A percentile compares a stretch with the other conserved stretches of the same genome.
These are phyloP conservation scores for Semicossyphus pulcher DNA, from an alignment of 2,113 vertebrate genomes.

Conservation along the genomic window DNA sequence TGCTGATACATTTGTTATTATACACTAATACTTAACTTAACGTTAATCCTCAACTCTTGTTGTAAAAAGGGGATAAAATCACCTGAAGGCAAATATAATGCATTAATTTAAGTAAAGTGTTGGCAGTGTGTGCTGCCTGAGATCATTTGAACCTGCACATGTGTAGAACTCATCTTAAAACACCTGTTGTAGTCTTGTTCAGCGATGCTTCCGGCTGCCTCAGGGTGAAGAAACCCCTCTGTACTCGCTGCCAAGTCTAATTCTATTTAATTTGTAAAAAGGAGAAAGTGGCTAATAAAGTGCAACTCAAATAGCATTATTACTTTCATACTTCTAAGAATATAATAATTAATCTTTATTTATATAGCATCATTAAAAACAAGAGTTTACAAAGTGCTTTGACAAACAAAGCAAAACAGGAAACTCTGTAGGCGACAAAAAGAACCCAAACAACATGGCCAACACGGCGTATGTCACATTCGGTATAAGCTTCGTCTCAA, in stretches of 20 bases:
- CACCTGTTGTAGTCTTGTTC: not conserved
- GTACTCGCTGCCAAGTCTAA: not conserved
- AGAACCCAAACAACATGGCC: too few species aligned
- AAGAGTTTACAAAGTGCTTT: too few species aligned
- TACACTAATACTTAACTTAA: not conserved
- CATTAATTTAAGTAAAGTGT: constrained; percentile 2
- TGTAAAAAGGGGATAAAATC: not conserved
- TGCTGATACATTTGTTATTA: not conserved
- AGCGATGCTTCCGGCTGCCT: not conserved
- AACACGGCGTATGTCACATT: too few species aligned
- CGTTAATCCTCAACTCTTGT: not conserved
- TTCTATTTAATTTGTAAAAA: too few species aligned
- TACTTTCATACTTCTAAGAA: too few species aligned
- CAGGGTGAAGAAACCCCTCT: not conserved
- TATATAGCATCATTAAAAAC: too few species aligned
- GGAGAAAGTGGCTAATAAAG: too few species aligned
- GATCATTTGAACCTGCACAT: not conserved
- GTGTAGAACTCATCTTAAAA: not conserved
- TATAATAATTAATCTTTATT: too few species aligned
- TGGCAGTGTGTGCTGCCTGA: not conserved
- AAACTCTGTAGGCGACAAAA: too few species aligned
- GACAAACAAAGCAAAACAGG: too few species aligned
- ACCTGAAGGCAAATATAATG: not conserved
- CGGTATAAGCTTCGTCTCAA: too few species aligned
- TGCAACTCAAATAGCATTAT: too few species aligned